Evolutionary conservation across 2,797 vertebrate species (phyloP), one percentile per base, ranked within the genome.

Genomic region (Tolypeutes matacus): DNA sequence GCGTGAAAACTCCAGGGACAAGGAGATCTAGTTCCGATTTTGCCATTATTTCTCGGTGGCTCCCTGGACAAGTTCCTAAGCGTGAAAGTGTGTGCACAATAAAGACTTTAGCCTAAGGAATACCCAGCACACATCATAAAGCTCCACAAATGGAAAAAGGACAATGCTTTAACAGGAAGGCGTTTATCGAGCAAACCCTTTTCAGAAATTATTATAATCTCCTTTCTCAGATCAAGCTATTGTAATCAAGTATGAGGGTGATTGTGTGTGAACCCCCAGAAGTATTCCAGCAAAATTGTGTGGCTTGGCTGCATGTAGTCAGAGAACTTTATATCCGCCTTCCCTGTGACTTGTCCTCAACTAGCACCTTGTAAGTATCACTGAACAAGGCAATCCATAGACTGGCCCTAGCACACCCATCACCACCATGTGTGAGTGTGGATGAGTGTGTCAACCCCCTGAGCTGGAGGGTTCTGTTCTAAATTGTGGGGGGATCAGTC

Each of bases 71-170:
- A 53, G 34, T 31, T 8, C n/a, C 82, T 51, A 7, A 56, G 49
- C 18, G 2, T 1, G 15, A 6, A 36, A 86, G 42, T 2, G 0
- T 29, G 13, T 12, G 80, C 3, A 10, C 14, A 14, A 21, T 4
- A 0, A 4, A 64, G 58, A 29, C 21, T 0, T 1, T 3, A 0
- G 5, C 64, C 39, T 0, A 0, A 13, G 34, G 20, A 51, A 0
- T 0, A 25, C 10, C 65, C n/a, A 14, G 18, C 39, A 1, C 6
- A 56, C 9, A 11, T 4, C 0, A 2, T 2, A 13, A 21, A 25
- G 15, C 42, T 86, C 39, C 23, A 46, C 34, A 13, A 17, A 7
- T 31, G 7, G 27, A 27, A 29, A 36, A 42, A 31, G 25, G 56
- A 17, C 12, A 18, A 13, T 2, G 27, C 29, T 2, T 49, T 9